phyloP scores from a whole-genome alignment of 92 coral and sea anemone species.

The Chrysogorgia sp. region DNA sequence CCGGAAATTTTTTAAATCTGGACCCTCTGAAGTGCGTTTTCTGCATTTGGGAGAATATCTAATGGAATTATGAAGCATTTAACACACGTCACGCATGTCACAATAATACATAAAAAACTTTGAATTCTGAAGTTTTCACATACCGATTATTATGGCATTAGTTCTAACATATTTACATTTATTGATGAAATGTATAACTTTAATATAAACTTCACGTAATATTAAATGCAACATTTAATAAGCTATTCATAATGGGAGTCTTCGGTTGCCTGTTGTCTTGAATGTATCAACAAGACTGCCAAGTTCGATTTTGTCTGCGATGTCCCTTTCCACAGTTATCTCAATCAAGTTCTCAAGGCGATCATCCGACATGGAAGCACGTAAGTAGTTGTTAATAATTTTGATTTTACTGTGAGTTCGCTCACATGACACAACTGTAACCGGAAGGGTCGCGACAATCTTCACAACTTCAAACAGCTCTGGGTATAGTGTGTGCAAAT shows the following conservation, averaged over 20 bases:
- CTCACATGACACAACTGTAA: constrained; percentile 22
- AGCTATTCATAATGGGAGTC: neutral
- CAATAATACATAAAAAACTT: too few species aligned
- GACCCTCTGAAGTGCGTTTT: too few species aligned
- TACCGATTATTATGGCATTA: too few species aligned
- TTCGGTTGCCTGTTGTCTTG: constrained; percentile 13
- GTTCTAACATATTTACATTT: too few species aligned
- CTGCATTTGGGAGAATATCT: too few species aligned
- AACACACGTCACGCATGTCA: too few species aligned
- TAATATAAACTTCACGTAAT: too few species aligned
- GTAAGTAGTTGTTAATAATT: constrained; percentile 23
- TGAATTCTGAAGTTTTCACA: too few species aligned
- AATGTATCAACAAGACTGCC: neutral
- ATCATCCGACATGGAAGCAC: constrained; percentile 9
- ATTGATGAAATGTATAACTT: too few species aligned
- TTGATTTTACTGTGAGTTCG: constrained; percentile 25
- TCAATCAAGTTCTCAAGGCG: constrained; percentile 2
- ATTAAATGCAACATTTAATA: too few species aligned
- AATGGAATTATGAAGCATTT: too few species aligned
- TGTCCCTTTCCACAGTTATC: neutral
- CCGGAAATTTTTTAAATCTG: too few species aligned
- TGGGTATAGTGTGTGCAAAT: constrained; percentile 21
- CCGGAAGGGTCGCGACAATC: constrained; percentile 28
- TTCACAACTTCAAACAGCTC: constrained; percentile 23
- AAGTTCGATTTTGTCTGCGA: neutral